A percentile compares a stretch with the other conserved stretches of the same genome.
Conservation (phyloP, 2,888 invertebrate genomes). For the Nebria salina region DNA sequence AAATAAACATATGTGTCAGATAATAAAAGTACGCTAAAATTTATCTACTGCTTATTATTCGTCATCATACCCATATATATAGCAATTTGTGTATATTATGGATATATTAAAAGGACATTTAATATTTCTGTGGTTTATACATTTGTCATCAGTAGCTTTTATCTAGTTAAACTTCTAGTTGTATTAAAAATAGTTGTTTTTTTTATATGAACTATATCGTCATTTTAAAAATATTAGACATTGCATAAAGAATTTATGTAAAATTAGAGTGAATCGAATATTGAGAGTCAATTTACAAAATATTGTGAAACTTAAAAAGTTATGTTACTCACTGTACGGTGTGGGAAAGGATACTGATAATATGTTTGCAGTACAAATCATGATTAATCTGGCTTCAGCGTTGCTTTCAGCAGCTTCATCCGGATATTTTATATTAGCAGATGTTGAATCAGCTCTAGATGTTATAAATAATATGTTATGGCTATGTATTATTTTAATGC, state of each 20-base stretch:
- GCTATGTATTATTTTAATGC: too few species aligned
- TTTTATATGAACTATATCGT: slow-evolving; percentile 13
- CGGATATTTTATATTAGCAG: too few species aligned
- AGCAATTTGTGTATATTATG: neutral
- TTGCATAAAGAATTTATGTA: neutral
- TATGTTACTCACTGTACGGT: neutral
- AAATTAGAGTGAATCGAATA: neutral
- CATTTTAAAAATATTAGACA: slow-evolving; percentile 12
- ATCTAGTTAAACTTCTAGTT: neutral
- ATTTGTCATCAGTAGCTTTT: slow-evolving; percentile 8
- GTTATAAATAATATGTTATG: too few species aligned
- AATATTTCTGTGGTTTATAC: slow-evolving; percentile 4
- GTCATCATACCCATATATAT: neutral
- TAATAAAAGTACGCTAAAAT: slow-evolving; percentile 2
- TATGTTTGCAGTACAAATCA: slow-evolving; percentile 11
- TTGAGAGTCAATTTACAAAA: neutral
- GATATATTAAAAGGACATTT: neutral
- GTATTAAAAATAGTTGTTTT: neutral
- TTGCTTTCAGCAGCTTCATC: too few species aligned
- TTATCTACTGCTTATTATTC: neutral
- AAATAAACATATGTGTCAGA: neutral
- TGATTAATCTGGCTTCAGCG: too few species aligned
- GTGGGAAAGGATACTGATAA: neutral
- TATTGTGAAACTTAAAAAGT: neutral
- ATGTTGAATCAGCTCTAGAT: too few species aligned